Evolutionary conservation across 23 tunicate species (phyloP).

Genomic region (Ascidia mentula): DNA sequence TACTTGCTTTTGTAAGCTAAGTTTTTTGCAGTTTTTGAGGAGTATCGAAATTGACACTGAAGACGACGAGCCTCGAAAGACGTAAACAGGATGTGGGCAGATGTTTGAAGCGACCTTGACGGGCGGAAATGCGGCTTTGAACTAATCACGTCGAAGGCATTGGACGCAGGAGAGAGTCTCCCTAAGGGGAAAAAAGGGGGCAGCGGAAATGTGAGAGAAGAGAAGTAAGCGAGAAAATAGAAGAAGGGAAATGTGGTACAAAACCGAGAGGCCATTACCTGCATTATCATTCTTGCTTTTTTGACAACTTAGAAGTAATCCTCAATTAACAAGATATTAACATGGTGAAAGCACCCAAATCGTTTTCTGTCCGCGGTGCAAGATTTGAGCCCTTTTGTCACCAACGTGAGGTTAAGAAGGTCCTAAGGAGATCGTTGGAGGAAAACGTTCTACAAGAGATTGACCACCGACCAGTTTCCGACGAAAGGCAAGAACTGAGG

Average conservation of each 20-base stretch:
- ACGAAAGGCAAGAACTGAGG: background rate
- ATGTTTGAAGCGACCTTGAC: background rate
- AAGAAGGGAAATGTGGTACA: background rate
- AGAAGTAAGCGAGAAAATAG: background rate
- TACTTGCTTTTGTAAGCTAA: no score
- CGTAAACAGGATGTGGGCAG: background rate
- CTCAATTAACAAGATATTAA: no score
- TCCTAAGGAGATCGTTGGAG: background rate
- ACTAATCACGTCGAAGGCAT: no score
- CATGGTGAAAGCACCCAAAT: background rate
- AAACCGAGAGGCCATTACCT: background rate
- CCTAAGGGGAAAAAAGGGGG: no score
- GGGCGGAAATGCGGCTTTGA: slow-evolving; percentile 5
- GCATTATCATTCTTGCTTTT: background rate
- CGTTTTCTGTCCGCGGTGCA: background rate
- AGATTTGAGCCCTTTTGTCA: background rate
- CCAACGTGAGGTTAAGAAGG: background rate
- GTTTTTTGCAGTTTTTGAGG: no score
- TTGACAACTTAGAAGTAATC: background rate
- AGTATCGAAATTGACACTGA: background rate
- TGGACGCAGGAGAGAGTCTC: no score
- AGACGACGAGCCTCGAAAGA: background rate
- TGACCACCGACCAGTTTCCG: background rate
- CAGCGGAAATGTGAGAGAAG: background rate
- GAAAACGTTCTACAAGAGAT: background rate